phyloP scores from a whole-genome alignment of 2,888 invertebrate species.

The Arctia plantaginis region DNA sequence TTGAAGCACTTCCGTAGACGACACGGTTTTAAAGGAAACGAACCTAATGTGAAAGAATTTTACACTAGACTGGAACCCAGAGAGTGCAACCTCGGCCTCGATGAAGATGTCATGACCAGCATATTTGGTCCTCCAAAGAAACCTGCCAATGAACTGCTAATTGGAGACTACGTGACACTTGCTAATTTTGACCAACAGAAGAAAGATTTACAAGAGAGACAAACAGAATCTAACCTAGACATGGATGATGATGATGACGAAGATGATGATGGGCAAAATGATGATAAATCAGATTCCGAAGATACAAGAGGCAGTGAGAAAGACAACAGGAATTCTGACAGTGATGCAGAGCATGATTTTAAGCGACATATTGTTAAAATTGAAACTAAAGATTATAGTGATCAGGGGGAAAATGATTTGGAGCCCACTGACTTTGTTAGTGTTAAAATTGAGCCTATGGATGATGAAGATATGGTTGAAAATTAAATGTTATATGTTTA shows the following conservation, averaged over 20 bases:
- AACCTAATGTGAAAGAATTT: slow-evolving; percentile 65
- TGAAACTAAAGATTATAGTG: slow-evolving; percentile 43
- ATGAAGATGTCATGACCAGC: slow-evolving; percentile 71
- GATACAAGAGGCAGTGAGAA: slow-evolving; percentile 29
- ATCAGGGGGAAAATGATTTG: slow-evolving; percentile 57
- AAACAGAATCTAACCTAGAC: slow-evolving; percentile 6
- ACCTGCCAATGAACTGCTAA: slow-evolving; percentile 53
- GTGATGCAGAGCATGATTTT: slow-evolving; percentile 28
- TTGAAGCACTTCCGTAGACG: slow-evolving; percentile 79
- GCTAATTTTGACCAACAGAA: slow-evolving; percentile 37
- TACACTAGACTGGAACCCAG: slow-evolving; percentile 74
- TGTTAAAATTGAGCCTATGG: slow-evolving; percentile 78
- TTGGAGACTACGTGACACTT: slow-evolving; percentile 66
- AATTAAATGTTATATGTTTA: slow-evolving; percentile 5
- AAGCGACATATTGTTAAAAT: slow-evolving; percentile 35
- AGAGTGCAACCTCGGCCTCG: slow-evolving; percentile 74
- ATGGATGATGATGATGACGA: slow-evolving; percentile 22
- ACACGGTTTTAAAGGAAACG: slow-evolving; percentile 68
- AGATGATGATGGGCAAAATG: slow-evolving; percentile 13
- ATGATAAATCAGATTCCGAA: slow-evolving; percentile 29
- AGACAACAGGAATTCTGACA: slow-evolving; percentile 22
- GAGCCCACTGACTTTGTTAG: slow-evolving; percentile 82
- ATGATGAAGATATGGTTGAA: slow-evolving; percentile 50
- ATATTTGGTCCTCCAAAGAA: slow-evolving; percentile 77
- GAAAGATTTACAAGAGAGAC: not conserved